These are phyloP conservation scores for Caenorhabditis briggsae DNA, from an alignment of 1,140 invertebrate species.

Conservation along the genomic window DNA sequence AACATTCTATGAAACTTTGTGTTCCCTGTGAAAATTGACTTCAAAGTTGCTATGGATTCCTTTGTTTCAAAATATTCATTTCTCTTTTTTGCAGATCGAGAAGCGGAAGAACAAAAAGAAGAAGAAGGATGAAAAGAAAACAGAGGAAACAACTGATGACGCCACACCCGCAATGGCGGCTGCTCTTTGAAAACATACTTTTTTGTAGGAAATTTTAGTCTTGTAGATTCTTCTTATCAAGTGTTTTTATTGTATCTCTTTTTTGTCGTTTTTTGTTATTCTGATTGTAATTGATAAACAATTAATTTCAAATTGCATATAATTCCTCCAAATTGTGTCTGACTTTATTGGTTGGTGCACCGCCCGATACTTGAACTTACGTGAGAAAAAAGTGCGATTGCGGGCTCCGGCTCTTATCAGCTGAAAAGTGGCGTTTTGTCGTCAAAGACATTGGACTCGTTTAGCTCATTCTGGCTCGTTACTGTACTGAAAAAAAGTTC, in stretches of 20 bases:
- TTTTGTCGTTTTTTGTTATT: neutral
- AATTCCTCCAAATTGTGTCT: neutral
- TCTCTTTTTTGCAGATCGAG: conserved; percentile 63
- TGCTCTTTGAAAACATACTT: conserved; percentile 41
- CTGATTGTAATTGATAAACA: neutral
- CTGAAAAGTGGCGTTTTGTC: conserved; percentile 13
- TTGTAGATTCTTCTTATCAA: conserved; percentile 32
- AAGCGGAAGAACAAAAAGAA: conserved; percentile 69
- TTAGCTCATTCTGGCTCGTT: too few relatives aligned
- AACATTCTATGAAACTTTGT: neutral
- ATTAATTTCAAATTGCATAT: neutral
- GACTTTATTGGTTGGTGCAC: conserved; percentile 9
- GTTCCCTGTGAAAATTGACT: neutral
- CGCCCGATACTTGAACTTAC: conserved; percentile 36
- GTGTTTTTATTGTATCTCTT: conserved; percentile 23
- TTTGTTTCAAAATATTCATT: neutral
- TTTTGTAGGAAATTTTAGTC: conserved; percentile 7
- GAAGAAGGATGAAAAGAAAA: conserved; percentile 66
- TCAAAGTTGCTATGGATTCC: conserved; percentile 4
- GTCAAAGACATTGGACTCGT: neutral
- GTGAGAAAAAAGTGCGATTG: conserved; percentile 17
- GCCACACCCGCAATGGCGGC: conserved; percentile 37
- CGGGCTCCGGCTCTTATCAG: conserved; percentile 19
- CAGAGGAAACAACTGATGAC: conserved; percentile 56
- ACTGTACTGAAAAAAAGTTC: too few relatives aligned